Evolutionary conservation across 2,888 invertebrate species (phyloP).

Genomic region (Hyposoter dolosus): DNA sequence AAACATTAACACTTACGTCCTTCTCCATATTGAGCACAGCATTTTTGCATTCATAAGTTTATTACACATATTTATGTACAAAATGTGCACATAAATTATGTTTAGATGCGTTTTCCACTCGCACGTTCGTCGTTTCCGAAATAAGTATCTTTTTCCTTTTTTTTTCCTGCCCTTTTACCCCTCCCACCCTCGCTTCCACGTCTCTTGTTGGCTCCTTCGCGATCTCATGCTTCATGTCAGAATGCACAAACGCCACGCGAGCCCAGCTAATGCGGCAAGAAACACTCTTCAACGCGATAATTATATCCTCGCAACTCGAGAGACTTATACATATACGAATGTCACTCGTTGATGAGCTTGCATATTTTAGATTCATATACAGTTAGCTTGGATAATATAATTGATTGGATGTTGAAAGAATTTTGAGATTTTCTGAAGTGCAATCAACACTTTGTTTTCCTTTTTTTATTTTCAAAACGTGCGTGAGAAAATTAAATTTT

Average conservation of each 20-base stretch:
- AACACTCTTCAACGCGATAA: slow-evolving; percentile 51
- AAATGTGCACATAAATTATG: slow-evolving; percentile 39
- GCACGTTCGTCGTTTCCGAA: slow-evolving; percentile 36
- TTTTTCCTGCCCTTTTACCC: not conserved
- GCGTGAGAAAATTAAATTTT: not conserved
- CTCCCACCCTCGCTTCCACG: not conserved
- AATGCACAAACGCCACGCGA: slow-evolving; percentile 29
- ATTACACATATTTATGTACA: slow-evolving; percentile 9
- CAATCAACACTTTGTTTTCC: too few relatives aligned
- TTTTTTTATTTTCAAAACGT: not conserved
- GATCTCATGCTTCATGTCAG: slow-evolving; percentile 23
- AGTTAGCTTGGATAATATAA: slow-evolving; percentile 6
- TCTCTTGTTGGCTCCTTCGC: slow-evolving; percentile 19
- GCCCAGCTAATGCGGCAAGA: slow-evolving; percentile 50
- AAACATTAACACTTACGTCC: not conserved
- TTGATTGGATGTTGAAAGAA: not conserved
- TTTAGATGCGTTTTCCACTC: slow-evolving; percentile 34
- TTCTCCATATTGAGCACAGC: not conserved
- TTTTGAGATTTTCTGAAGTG: not conserved
- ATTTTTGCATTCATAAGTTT: not conserved
- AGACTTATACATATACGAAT: slow-evolving; percentile 25
- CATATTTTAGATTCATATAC: slow-evolving; percentile 54
- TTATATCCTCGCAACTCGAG: slow-evolving; percentile 59
- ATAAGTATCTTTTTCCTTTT: slow-evolving; percentile 1
- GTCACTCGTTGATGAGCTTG: slow-evolving; percentile 54